These are phyloP conservation scores for Phrynocephalus guinanensis DNA, from an alignment of 2,797 vertebrate genomes.

Conservation along the genomic window DNA sequence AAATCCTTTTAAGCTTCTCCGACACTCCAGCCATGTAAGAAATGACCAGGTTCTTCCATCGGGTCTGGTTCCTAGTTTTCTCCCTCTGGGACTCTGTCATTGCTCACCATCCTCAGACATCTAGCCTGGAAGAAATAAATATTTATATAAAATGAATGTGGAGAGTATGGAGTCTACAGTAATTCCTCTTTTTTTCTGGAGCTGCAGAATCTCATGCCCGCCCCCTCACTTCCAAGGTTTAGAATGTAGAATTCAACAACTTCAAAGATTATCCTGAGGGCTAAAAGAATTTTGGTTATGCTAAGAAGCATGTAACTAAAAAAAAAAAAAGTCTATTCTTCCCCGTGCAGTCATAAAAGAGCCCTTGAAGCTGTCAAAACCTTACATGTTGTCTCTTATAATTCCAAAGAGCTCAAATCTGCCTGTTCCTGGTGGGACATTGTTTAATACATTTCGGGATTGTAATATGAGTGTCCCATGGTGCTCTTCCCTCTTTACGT, in stretches of 20 bases:
- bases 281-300: background rate
- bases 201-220: background rate
- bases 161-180: background rate
- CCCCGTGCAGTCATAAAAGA: background rate
- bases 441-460: background rate
- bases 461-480: background rate
- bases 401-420: background rate
- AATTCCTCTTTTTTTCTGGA: background rate
- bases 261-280: conserved; percentile 13
- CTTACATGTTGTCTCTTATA: background rate
- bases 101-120: too few species aligned
- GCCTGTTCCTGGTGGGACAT: background rate
- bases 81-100: too few species aligned
- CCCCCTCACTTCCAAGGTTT: background rate
- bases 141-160: background rate
- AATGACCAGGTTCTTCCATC: too few species aligned
- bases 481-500: background rate
- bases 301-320: background rate
- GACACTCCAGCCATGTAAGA: too few species aligned
- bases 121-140: too few species aligned
- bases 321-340: background rate
- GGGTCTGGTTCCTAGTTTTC: too few species aligned
- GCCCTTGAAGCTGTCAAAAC: background rate
- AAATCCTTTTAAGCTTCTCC: too few species aligned
- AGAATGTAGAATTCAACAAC: background rate